These are phyloP conservation scores for Encarsia formosa DNA, from an alignment of 2,888 invertebrate genomes.

Conservation along the genomic window DNA sequence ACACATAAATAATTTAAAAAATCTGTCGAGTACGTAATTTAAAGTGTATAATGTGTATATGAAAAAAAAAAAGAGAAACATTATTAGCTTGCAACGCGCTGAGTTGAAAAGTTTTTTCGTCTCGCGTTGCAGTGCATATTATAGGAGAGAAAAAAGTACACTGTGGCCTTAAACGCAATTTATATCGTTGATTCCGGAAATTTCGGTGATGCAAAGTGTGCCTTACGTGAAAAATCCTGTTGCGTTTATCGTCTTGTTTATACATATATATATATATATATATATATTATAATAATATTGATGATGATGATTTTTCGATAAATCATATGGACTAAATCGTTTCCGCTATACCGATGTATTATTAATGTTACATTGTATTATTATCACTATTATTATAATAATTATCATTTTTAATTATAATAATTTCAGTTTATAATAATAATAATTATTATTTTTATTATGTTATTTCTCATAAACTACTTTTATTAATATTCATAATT, in stretches of 20 bases:
- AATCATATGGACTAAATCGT: constrained; percentile 21
- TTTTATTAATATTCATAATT: constrained; percentile 18
- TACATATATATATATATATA: constrained; percentile 19
- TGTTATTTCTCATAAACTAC: constrained; percentile 10
- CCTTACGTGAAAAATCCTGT: constrained; percentile 21
- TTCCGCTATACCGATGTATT: constrained; percentile 45
- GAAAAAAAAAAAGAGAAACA: constrained; percentile 8
- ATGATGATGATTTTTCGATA: constrained; percentile 17
- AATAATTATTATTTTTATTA: constrained; percentile 9
- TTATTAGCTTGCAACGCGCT: too few relatives aligned
- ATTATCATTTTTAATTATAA: constrained; percentile 12
- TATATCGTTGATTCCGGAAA: constrained; percentile 15
- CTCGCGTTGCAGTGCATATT: constrained; percentile 1
- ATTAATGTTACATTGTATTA: constrained; percentile 43
- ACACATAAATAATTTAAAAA: constrained; percentile 22
- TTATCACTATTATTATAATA: constrained; percentile 25
- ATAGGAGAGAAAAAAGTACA: constrained; percentile 21
- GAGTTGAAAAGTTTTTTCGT: not conserved
- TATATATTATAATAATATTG: constrained; percentile 19
- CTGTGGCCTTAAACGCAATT: constrained; percentile 17
- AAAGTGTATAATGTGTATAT: constrained; percentile 11
- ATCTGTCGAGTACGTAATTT: constrained; percentile 14
- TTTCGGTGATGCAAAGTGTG: constrained; percentile 23
- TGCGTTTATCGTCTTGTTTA: constrained; percentile 26
- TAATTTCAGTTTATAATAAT: constrained; percentile 16